Percentiles rank a stretch among this genome's conserved stretches.
These are phyloP conservation scores for Hydrozoanthus gracilis DNA, from an alignment of 92 coral and sea anemone species.

Conservation along the genomic window DNA sequence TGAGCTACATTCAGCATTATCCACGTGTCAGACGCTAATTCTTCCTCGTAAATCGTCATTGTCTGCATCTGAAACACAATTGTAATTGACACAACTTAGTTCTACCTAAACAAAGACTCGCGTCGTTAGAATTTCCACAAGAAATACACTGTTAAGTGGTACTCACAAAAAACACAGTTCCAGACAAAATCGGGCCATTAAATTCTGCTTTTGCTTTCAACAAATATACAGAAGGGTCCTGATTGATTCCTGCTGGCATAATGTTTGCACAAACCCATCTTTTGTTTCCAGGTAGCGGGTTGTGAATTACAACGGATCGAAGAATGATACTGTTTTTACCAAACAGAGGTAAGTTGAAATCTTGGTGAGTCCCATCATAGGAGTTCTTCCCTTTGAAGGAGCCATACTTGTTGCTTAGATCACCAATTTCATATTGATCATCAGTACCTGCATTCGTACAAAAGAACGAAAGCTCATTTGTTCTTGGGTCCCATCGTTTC, in stretches of 20 bases:
- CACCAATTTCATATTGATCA: slow-evolving; percentile 95
- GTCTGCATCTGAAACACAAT: neutral
- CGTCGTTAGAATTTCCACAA: neutral
- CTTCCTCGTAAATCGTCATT: neutral
- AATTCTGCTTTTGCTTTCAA: slow-evolving; percentile 66
- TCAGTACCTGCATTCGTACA: slow-evolving; percentile 66
- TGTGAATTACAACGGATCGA: slow-evolving; percentile 90
- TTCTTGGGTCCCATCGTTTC: too few species aligned
- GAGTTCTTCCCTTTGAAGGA: slow-evolving; percentile 57
- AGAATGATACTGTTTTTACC: slow-evolving; percentile 88
- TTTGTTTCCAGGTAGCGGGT: slow-evolving; percentile 59
- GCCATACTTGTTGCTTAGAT: slow-evolving; percentile 92
- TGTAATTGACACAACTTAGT: too few species aligned
- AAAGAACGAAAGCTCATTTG: too few species aligned
- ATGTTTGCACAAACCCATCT: slow-evolving; percentile 95
- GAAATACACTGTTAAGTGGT: neutral
- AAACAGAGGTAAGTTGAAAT: slow-evolving; percentile 90
- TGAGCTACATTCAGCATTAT: neutral
- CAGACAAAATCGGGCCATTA: slow-evolving; percentile 77
- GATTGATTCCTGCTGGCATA: slow-evolving; percentile 7
- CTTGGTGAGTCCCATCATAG: slow-evolving; percentile 54
- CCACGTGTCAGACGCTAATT: slow-evolving; percentile 14
- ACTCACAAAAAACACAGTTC: slow-evolving; percentile 82
- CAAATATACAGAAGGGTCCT: slow-evolving; percentile 39
- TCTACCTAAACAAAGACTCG: too few species aligned